phyloP scores from a whole-genome alignment of 1,140 invertebrate genomes.

The Procambarus clarkii region DNA sequence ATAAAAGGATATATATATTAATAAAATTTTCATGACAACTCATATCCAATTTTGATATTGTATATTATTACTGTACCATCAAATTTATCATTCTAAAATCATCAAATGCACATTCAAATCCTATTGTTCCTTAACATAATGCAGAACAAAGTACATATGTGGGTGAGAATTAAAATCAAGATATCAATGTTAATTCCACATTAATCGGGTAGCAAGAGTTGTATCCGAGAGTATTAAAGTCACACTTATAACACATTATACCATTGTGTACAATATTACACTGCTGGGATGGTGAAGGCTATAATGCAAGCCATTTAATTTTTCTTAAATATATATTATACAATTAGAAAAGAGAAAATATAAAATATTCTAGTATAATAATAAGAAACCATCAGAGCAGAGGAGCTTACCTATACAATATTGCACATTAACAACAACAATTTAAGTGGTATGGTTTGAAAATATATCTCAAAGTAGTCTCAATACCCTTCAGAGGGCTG shows the following conservation, averaged over 20 bases:
- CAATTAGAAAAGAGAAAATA: background rate
- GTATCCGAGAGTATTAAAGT: background rate
- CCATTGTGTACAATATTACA: background rate
- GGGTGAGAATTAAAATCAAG: background rate
- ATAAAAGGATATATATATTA: background rate
- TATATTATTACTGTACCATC: background rate
- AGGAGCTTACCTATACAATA: constrained; percentile 2
- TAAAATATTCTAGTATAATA: background rate
- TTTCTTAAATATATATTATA: background rate
- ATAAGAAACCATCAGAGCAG: background rate
- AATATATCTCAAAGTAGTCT: constrained; percentile 45
- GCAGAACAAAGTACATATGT: background rate
- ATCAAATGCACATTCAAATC: background rate
- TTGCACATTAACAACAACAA: constrained; percentile 1
- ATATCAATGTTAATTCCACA: background rate
- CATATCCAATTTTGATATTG: background rate
- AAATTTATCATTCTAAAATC: too few relatives aligned
- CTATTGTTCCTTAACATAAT: background rate
- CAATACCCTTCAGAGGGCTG: constrained; percentile 14
- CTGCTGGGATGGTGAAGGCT: too few relatives aligned
- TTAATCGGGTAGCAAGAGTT: background rate
- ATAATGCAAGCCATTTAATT: background rate
- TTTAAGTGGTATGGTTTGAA: constrained; percentile 32
- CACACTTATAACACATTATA: background rate
- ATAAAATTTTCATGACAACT: background rate